Conservation (phyloP, 2,888 invertebrate genomes). For the Leptinotarsa peninsularis region DNA sequence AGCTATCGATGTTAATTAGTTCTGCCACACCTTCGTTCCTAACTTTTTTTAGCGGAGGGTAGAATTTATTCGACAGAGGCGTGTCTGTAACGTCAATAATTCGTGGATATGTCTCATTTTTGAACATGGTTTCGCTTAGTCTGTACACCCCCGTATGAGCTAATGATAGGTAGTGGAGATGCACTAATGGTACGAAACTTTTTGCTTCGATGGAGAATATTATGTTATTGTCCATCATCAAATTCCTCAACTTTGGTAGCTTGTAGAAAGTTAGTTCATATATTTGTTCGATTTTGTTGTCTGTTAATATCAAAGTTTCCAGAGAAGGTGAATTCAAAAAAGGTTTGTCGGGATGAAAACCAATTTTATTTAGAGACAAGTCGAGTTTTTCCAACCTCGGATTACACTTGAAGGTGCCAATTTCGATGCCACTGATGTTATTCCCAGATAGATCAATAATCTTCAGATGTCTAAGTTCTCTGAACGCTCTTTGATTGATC, state of each 20-base stretch:
- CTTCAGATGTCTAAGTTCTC: conserved; percentile 56
- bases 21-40: conserved; percentile 56
- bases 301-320: conserved; percentile 58
- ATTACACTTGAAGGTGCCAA: conserved; percentile 59
- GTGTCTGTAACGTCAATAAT: conserved; percentile 61
- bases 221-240: conserved; percentile 60
- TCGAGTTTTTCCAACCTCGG: conserved; percentile 58
- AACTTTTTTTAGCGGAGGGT: conserved; percentile 61
- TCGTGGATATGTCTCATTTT: conserved; percentile 55
- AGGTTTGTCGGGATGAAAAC: conserved; percentile 55
- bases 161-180: conserved; percentile 61
- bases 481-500: conserved; percentile 58
- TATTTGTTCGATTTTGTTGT: conserved; percentile 61
- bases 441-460: conserved; percentile 61
- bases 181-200: conserved; percentile 58
- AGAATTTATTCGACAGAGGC: conserved; percentile 59
- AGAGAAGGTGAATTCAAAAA: conserved; percentile 60
- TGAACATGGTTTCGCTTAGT: conserved; percentile 61
- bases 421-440: conserved; percentile 56
- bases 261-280: conserved; percentile 61
- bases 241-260: conserved; percentile 58
- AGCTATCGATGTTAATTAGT: conserved; percentile 55
- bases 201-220: conserved; percentile 56
- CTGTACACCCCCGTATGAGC: conserved; percentile 61
- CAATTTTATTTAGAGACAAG: conserved; percentile 59